Evolutionary conservation across 2,113 vertebrate genomes (phyloP), one percentile per base, ranked within the genome.

Genomic region (Chloroceryle aenea): DNA sequence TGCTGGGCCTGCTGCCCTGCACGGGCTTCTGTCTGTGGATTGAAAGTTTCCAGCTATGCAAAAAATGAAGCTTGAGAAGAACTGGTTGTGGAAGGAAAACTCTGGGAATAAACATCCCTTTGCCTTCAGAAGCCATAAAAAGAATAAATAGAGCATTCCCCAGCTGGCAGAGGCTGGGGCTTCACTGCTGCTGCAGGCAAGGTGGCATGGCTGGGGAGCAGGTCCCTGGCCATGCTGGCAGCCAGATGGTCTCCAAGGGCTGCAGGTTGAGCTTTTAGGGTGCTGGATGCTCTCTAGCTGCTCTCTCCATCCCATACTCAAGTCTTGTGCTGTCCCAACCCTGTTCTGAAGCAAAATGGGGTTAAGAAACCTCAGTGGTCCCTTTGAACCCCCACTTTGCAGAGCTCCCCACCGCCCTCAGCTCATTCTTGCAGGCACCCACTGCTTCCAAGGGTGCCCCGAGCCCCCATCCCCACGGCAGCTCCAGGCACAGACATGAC

Each of bases 401-500:
- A 3, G 4, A 29, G 26, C 8, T 72, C 29, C 17, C n/a, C n/a
- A 7, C n/a, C 2, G 1, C 32, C 55, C 12, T 34, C 61, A 29
- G 45, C 48, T 10, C 64, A 8, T 17, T 69, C 43, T 72, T 12
- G 8, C 5, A 20, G 40, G 45, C 10, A 29, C 3, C 17, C 14
- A 15, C 14, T 7, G 1, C 8, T 21, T 36, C 52, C 40, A 3
- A 34, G 48, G 42, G 47, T 61, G 42, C 68, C 52, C 78, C 1
- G 1, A 79, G 14, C 71, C 63, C 56, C 67, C 50, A 4, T 32
- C 63, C 77, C 67, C 4, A 4, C 1, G 0, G 26, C 61, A 7
- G 29, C 68, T 74, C 48, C 69, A 17, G 82, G 64, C 74, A 67
- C 90, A 96, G 95, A 94, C 56, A 14, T 75, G 72, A 93, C 88